These are phyloP conservation scores for Burhinus bistriatus DNA, from an alignment of 2,113 vertebrate genomes.

Conservation along the genomic window DNA sequence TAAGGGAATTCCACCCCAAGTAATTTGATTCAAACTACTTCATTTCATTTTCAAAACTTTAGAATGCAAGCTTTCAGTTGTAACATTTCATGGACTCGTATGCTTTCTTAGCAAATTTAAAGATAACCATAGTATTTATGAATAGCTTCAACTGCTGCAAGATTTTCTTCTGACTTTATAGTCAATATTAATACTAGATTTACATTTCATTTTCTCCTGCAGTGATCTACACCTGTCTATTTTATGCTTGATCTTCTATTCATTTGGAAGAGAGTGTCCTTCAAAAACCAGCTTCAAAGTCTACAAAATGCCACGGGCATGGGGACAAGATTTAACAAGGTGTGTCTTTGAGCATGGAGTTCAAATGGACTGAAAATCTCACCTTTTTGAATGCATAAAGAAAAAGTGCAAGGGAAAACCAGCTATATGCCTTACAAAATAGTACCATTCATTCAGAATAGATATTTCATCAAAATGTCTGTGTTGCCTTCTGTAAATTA, in stretches of 20 bases:
- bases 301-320: not conserved
- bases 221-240: not conserved
- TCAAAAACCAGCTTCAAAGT: conserved; percentile 15
- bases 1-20: not conserved
- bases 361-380: not conserved
- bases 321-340: not conserved
- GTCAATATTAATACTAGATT: not conserved
- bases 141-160: not conserved
- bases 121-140: not conserved
- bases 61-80: not conserved
- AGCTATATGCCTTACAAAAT: not conserved
- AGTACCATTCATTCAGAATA: not conserved
- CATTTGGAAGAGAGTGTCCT: not conserved
- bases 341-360: not conserved
- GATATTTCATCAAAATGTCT: not conserved
- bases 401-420: not conserved
- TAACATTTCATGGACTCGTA: not conserved
- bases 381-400: not conserved
- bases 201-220: not conserved
- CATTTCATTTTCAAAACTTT: not conserved
- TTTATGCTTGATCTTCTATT: not conserved
- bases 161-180: not conserved
- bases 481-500: not conserved
- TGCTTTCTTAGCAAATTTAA: not conserved
- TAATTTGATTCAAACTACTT: not conserved